Evolutionary conservation across 2,797 vertebrate genomes (phyloP), one percentile per base, ranked within the genome.

Genomic region (Sebastes elongatus): DNA sequence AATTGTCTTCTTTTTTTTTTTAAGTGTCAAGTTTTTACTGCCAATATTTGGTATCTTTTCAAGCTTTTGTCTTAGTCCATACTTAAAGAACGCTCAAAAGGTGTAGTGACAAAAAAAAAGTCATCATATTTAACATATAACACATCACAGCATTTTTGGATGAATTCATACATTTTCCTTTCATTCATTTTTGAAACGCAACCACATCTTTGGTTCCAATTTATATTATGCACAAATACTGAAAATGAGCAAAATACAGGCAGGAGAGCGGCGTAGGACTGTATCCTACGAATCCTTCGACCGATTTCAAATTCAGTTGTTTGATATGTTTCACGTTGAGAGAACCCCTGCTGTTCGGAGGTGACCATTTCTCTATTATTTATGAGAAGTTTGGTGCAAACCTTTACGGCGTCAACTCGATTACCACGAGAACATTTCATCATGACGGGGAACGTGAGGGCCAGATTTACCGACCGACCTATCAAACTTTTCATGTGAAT

Each of bases 201-300:
- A 74, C 22, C 55, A 71, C 57, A 71, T 89, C 88, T 92, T 89
- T 92, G 91, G 89, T 92, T 91, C 22, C 27, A 67, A 64, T 74
- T 74, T 73, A 16, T 46, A 42, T 42, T 55, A 69, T 25, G 64
- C 49, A 63, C 42, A 80, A 78, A 80, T 42, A 75, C 69, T 63
- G 52, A 23, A 59, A 14, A 60, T 35, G 27, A 56, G 33, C 71
- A 62, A 77, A 88, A 69, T 7, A 73, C 59, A 76, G 9, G 42
- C 23, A 64, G 35, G 23, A 14, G 32, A 65, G 59, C 35, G 25
- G 60, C 8, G n/a, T 74, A 59, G 60, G 46, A n/a, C 59, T 55
- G 22, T 22, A 74, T 61, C 33, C 55, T 66, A 72, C 4, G 5
- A 20, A 32, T 27, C 53, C 73, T 33, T 76, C 2, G 14, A 64